These are phyloP conservation scores for Montipora sp. DNA, from an alignment of 64 coral and sea anemone species.

Conservation along the genomic window DNA sequence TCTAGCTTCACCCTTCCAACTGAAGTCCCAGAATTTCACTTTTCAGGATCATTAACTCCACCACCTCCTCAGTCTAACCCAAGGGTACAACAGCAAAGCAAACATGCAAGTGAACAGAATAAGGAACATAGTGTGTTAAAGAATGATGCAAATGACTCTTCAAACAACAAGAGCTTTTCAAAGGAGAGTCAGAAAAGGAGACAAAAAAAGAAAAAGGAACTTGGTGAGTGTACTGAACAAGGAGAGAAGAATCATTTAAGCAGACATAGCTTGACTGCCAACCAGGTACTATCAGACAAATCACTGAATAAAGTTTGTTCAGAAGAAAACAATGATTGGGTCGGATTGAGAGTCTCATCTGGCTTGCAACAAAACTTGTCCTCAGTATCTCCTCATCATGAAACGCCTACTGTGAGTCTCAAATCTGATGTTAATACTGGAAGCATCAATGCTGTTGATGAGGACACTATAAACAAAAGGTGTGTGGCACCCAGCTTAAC, in stretches of 20 bases:
- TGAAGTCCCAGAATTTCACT: constrained; percentile 3
- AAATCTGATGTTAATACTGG: not conserved
- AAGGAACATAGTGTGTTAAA: not conserved
- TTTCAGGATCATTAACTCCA: not conserved
- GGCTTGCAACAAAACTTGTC: not conserved
- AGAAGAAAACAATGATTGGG: not conserved
- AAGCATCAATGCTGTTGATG: not conserved
- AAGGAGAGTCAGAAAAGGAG: not conserved
- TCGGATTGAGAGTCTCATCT: not conserved
- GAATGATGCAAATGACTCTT: not conserved
- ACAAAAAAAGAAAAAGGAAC: constrained; percentile 21
- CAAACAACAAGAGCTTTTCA: not conserved
- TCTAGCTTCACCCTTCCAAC: constrained; percentile 3
- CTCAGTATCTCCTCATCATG: not conserved
- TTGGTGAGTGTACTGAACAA: not conserved
- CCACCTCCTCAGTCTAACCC: not conserved
- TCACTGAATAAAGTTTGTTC: not conserved
- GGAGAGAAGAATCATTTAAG: not conserved
- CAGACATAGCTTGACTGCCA: not conserved
- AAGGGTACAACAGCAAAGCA: not conserved
- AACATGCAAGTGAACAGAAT: not conserved
- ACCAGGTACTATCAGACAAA: not conserved
- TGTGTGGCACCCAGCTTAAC: not conserved
- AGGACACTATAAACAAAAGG: not conserved
- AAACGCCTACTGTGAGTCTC: not conserved